Conservation (phyloP, 2,797 vertebrate species). For the Catharus ustulatus region DNA sequence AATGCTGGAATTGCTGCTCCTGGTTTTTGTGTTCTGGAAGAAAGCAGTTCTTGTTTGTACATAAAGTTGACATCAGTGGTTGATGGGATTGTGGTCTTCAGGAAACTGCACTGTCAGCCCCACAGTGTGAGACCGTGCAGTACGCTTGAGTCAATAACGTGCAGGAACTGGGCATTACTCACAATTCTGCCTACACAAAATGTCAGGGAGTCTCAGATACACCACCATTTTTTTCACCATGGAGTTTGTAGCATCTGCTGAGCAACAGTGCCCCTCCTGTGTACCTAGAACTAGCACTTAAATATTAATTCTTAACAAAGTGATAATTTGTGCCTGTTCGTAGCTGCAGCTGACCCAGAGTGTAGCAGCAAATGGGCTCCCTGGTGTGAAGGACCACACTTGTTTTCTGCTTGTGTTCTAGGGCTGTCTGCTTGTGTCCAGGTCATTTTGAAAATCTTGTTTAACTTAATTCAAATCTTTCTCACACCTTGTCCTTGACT, state of each 20-base stretch:
- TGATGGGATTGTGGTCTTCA: not conserved
- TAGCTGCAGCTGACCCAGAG: not conserved
- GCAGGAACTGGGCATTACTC: not conserved
- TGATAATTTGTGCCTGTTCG: accelerated
- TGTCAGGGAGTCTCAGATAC: not conserved
- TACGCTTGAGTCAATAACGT: not conserved
- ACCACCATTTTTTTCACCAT: not conserved
- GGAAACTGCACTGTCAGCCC: not conserved
- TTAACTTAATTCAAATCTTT: not conserved
- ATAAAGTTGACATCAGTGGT: accelerated
- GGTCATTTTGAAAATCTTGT: not conserved
- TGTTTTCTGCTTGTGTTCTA: not conserved
- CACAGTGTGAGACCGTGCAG: accelerated
- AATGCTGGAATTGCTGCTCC: not conserved
- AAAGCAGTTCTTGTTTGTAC: not conserved
- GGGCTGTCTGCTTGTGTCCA: not conserved
- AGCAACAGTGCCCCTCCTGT: not conserved
- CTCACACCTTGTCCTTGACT: not conserved
- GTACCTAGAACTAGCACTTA: not conserved
- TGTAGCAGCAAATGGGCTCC: not conserved
- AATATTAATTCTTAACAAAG: not conserved
- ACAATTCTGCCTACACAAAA: not conserved
- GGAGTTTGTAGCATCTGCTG: not conserved
- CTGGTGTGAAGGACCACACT: accelerated
- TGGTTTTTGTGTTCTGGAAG: not conserved